phyloP scores from a whole-genome alignment of 2,113 vertebrate species.

The Clarias batrachus region DNA sequence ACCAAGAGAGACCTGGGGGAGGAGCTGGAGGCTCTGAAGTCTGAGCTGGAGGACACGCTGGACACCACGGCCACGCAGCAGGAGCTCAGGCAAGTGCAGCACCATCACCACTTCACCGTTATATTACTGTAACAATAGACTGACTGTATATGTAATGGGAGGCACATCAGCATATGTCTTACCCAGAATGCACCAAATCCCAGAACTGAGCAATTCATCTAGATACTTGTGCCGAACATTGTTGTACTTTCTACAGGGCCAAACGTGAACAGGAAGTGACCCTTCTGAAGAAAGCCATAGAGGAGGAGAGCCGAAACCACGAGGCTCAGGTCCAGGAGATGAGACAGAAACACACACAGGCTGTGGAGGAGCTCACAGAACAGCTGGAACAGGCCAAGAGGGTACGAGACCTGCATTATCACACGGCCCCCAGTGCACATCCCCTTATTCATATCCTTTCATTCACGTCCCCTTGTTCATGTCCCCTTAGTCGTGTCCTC shows the following conservation, averaged over 20 bases:
- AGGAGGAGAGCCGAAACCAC: constrained; percentile 80
- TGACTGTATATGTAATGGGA: neutral
- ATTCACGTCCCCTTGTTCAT: neutral
- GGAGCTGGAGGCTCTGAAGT: constrained; percentile 87
- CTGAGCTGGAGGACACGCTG: constrained; percentile 86
- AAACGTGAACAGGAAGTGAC: constrained; percentile 88
- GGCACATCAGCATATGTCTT: neutral
- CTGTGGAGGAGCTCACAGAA: constrained; percentile 82
- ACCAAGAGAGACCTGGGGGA: constrained; percentile 85
- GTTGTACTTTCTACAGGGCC: constrained; percentile 67
- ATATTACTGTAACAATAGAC: neutral
- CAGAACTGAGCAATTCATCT: neutral
- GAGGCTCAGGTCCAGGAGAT: constrained; percentile 89
- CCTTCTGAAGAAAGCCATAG: constrained; percentile 80
- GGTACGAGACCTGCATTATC: constrained; percentile 62
- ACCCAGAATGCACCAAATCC: neutral
- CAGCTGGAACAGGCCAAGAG: constrained; percentile 86
- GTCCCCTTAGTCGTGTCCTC: neutral
- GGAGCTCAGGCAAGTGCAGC: constrained; percentile 77
- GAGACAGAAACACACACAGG: constrained; percentile 85
- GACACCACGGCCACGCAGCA: constrained; percentile 87
- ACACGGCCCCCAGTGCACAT: neutral
- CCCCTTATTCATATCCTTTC: too few relatives aligned
- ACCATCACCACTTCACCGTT: neutral
- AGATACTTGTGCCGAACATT: neutral